Conservation (phyloP, 1,140 invertebrate species). For the Drosophila lacteicornis region DNA sequence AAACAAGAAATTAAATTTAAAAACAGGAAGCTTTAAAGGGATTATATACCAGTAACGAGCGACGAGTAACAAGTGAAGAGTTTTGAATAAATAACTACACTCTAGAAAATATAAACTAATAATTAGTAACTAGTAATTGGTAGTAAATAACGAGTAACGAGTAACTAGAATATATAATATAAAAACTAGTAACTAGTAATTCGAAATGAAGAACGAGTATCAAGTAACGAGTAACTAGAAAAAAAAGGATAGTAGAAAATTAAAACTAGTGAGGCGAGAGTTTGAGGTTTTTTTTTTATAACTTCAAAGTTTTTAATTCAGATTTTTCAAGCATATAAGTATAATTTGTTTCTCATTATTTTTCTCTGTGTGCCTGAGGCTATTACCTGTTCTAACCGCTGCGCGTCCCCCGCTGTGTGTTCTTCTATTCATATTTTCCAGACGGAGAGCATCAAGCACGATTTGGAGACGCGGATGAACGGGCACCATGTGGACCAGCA, state of each 20-base stretch:
- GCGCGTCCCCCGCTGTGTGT: too few species aligned
- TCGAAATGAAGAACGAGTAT: not conserved
- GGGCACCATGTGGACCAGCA: constrained; percentile 89
- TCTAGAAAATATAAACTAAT: too few species aligned
- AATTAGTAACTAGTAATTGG: not conserved
- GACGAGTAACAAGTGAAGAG: not conserved
- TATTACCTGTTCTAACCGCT: too few species aligned
- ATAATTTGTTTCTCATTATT: too few species aligned
- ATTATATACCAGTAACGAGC: not conserved
- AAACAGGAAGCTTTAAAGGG: too few species aligned
- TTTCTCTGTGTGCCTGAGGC: not conserved
- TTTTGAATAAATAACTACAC: too few species aligned
- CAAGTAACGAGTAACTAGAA: not conserved
- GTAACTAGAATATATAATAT: not conserved
- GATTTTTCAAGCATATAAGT: too few species aligned
- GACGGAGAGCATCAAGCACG: constrained; percentile 83
- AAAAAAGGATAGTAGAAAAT: not conserved
- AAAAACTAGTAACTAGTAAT: too few species aligned
- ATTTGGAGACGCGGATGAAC: constrained; percentile 80
- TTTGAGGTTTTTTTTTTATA: too few species aligned
- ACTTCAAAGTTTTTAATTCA: too few species aligned
- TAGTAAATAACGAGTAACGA: not conserved
- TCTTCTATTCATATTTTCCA: constrained; percentile 31
- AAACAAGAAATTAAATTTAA: too few species aligned
- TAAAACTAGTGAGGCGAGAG: not conserved